Percentiles rank a stretch among this genome's conserved stretches.
phyloP scores from a whole-genome alignment of 2,888 invertebrate genomes.

The Autographa gamma region DNA sequence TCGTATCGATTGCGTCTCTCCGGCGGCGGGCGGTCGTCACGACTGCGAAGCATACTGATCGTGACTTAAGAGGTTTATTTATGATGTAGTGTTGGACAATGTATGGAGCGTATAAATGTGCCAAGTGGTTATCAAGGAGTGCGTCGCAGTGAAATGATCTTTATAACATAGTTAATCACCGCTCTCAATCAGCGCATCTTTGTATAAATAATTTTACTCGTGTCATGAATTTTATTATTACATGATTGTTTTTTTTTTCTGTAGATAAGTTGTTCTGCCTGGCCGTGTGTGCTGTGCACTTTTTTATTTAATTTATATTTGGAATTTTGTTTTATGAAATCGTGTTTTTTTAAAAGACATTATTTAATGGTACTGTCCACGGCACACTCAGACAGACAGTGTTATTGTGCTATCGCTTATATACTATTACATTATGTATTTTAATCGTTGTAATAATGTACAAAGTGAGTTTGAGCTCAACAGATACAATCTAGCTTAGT shows the following conservation, averaged over 20 bases:
- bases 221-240: conserved; percentile 65
- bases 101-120: conserved; percentile 62
- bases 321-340: conserved; percentile 60
- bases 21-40: conserved; percentile 19
- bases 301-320: conserved; percentile 66
- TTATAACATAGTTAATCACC: conserved; percentile 55
- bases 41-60: conserved; percentile 44
- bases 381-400: conserved; percentile 51
- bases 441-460: conserved; percentile 86
- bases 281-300: conserved; percentile 60
- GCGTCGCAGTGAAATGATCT: conserved; percentile 53
- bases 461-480: conserved; percentile 88
- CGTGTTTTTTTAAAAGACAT: conserved; percentile 71
- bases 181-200: conserved; percentile 64
- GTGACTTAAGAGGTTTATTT: conserved; percentile 62
- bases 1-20: conserved; percentile 23
- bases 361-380: conserved; percentile 59
- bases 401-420: conserved; percentile 79
- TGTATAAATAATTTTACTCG: conserved; percentile 69
- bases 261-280: conserved; percentile 69
- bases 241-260: conserved; percentile 63
- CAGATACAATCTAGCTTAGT: conserved; percentile 84
- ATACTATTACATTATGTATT: conserved; percentile 76
- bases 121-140: conserved; percentile 59
- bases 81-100: conserved; percentile 61